Percentiles rank a stretch among this genome's conserved stretches.
Evolutionary conservation across 2,888 invertebrate genomes (phyloP).

Genomic region (Agriotes lineatus): DNA sequence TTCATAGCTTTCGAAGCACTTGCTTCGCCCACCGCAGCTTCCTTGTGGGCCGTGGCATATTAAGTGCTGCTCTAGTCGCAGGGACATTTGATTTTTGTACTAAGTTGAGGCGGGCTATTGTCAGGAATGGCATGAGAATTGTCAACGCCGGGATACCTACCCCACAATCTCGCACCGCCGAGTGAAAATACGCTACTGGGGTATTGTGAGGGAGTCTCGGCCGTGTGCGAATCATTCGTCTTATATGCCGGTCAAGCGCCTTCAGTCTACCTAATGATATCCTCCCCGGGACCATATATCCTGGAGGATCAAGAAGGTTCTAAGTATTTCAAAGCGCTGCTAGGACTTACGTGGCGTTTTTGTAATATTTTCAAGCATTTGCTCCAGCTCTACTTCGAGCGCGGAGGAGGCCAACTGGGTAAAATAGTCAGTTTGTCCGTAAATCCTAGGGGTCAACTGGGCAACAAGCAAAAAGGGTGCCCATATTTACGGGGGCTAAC

Average conservation of each 20-base stretch:
- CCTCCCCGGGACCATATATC: neutral
- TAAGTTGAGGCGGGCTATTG: neutral
- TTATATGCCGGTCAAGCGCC: neutral
- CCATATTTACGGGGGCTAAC: too few relatives aligned
- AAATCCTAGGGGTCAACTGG: too few relatives aligned
- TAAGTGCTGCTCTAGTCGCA: neutral
- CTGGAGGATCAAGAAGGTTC: neutral
- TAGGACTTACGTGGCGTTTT: too few relatives aligned
- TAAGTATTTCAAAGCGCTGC: neutral
- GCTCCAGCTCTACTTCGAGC: too few relatives aligned
- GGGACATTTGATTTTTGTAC: neutral
- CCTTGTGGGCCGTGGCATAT: too few relatives aligned
- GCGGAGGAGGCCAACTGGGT: too few relatives aligned
- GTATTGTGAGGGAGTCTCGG: neutral
- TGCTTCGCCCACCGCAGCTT: too few relatives aligned
- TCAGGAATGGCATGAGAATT: neutral
- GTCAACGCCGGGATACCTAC: neutral
- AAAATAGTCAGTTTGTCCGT: too few relatives aligned
- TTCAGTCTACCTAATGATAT: neutral
- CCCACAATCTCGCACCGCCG: neutral
- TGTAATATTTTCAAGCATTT: too few relatives aligned
- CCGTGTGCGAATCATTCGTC: neutral
- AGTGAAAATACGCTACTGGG: neutral
- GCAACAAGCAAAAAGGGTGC: too few relatives aligned
- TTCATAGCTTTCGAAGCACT: too few relatives aligned